A percentile compares a stretch with the other conserved stretches of the same genome.
phyloP scores from a whole-genome alignment of 2,797 vertebrate species.

The Enteromius trimaculatus region DNA sequence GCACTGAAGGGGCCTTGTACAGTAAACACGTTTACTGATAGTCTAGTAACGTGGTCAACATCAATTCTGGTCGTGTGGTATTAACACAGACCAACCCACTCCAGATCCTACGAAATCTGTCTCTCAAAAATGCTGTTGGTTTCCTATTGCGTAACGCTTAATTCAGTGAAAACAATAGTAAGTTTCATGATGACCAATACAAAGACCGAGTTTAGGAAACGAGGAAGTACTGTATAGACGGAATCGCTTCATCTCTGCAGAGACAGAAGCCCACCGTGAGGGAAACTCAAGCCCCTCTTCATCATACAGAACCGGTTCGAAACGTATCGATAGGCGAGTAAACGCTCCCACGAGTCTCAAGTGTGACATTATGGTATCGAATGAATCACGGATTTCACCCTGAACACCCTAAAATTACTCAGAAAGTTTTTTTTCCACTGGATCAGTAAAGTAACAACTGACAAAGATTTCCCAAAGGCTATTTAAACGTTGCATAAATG shows the following conservation, averaged over 20 bases:
- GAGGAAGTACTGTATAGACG: background rate
- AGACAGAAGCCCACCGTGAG: background rate
- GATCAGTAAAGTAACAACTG: background rate
- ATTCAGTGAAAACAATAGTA: background rate
- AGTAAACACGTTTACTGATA: background rate
- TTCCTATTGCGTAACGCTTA: background rate
- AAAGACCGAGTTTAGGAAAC: background rate
- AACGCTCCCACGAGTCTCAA: background rate
- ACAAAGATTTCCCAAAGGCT: background rate
- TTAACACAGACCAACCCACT: background rate
- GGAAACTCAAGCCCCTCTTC: background rate
- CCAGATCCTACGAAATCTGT: background rate
- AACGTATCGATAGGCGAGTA: background rate
- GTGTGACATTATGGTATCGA: background rate
- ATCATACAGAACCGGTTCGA: background rate
- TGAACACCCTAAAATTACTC: background rate
- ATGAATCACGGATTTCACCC: background rate
- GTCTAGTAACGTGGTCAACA: background rate
- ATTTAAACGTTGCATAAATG: background rate
- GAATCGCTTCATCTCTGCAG: constrained; percentile 1
- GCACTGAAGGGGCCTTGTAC: background rate
- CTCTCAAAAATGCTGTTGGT: background rate
- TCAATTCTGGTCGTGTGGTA: background rate
- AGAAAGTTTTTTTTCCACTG: background rate
- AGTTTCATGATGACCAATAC: background rate